Evolutionary conservation across 2,888 invertebrate genomes (phyloP).

Genomic region (Shargacucullia verbasci): DNA sequence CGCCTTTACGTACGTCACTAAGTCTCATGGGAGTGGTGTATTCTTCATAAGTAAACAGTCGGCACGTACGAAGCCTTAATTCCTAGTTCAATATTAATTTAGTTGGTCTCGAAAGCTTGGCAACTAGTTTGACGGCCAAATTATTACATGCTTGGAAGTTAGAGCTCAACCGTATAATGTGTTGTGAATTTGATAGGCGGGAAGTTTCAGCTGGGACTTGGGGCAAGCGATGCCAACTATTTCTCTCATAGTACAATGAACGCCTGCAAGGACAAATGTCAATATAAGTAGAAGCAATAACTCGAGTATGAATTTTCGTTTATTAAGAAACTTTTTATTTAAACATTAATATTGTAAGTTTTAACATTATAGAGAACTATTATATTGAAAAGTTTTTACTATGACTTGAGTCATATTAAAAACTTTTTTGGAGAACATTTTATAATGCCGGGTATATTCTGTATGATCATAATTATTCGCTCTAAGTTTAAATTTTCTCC

Average conservation of each 20-base stretch:
- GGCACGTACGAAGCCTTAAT: background rate
- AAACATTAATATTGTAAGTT: too few relatives aligned
- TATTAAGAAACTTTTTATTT: too few relatives aligned
- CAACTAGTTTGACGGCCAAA: constrained; percentile 32
- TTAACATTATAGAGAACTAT: too few relatives aligned
- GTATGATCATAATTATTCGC: too few relatives aligned
- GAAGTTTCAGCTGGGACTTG: constrained; percentile 21
- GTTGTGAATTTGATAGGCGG: constrained; percentile 26
- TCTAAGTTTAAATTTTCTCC: too few relatives aligned
- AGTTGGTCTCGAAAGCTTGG: constrained; percentile 8
- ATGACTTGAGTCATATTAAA: too few relatives aligned
- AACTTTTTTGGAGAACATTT: too few relatives aligned
- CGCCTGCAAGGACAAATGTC: background rate
- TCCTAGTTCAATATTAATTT: constrained; percentile 31
- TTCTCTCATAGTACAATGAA: constrained; percentile 5
- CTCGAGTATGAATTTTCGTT: background rate
- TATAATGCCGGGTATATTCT: too few relatives aligned
- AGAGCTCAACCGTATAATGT: constrained; percentile 26
- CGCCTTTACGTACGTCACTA: too few relatives aligned
- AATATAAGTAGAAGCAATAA: background rate
- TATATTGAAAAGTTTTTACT: too few relatives aligned
- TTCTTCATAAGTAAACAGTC: background rate
- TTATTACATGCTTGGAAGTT: constrained; percentile 39
- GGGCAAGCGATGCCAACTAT: constrained; percentile 6
- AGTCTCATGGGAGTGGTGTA: background rate